Conservation (phyloP, 2,888 invertebrate species). For the Acanthosepion pharaonis region DNA sequence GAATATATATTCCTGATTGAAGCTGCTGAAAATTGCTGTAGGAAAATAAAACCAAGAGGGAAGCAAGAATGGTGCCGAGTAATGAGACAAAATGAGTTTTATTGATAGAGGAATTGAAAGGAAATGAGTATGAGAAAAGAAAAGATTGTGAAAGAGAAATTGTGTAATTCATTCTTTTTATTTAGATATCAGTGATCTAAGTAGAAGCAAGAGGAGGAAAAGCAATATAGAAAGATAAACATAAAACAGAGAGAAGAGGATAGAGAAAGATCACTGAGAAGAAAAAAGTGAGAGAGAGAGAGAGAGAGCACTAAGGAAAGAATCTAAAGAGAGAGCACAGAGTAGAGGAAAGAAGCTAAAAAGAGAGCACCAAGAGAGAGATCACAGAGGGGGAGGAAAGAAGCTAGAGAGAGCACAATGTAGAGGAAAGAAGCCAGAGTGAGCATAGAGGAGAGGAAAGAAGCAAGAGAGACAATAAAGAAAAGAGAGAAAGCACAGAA, state of each 20-base stretch:
- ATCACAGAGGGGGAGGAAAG: not conserved
- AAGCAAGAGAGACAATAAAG: not conserved
- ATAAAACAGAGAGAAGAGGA: not conserved
- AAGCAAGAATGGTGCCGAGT: not conserved
- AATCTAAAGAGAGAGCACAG: not conserved
- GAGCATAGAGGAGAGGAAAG: not conserved
- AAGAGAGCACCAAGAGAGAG: not conserved
- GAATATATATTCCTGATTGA: not conserved
- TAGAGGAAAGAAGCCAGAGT: not conserved
- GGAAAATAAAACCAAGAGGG: not conserved
- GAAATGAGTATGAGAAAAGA: not conserved
- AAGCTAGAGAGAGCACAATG: not conserved
- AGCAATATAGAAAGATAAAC: not conserved
- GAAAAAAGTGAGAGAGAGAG: too few species aligned
- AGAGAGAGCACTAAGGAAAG: not conserved
- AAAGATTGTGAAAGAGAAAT: not conserved
- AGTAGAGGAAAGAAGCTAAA: not conserved
- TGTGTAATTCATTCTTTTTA: not conserved
- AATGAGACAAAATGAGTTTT: constrained; percentile 21
- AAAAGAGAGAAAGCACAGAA: not conserved
- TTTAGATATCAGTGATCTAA: not conserved
- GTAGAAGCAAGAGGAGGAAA: not conserved
- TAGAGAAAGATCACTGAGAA: not conserved
- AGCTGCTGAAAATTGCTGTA: not conserved
- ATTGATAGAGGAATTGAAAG: constrained; percentile 8